phyloP scores from a whole-genome alignment of 1,140 invertebrate genomes.

The Listronotus oregonensis region DNA sequence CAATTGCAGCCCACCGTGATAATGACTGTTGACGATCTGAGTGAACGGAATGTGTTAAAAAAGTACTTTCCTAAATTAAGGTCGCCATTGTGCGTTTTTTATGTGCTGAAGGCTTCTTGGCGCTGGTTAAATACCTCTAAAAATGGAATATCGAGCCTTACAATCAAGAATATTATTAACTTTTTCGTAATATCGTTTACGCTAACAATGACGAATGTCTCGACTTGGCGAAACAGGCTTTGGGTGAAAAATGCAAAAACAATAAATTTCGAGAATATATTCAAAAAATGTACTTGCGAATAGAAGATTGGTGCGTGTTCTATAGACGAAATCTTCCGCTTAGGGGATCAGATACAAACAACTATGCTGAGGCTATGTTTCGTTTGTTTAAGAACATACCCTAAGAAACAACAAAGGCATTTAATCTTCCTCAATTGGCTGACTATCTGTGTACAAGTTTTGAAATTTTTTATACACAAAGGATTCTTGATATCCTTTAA shows the following conservation, averaged over 20 bases:
- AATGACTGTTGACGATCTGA: constrained; percentile 7
- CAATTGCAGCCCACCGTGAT: constrained; percentile 7
- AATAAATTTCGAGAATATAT: neutral
- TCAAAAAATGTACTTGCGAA: neutral
- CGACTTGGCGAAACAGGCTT: neutral
- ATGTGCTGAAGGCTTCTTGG: constrained; percentile 8
- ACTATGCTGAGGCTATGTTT: constrained; percentile 16
- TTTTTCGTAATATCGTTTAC: constrained; percentile 9
- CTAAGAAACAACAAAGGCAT: constrained; percentile 7
- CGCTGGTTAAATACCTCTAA: constrained; percentile 11
- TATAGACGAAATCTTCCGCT: neutral
- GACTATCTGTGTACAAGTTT: constrained; percentile 3
- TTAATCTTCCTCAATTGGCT: constrained; percentile 10
- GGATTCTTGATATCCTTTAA: neutral
- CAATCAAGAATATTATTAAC: constrained; percentile 3
- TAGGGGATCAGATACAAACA: constrained; percentile 12
- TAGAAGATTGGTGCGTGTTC: constrained; percentile 1
- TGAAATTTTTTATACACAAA: constrained; percentile 15
- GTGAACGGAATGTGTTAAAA: constrained; percentile 5
- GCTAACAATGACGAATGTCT: neutral
- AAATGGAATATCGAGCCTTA: neutral
- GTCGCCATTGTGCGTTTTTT: constrained; percentile 3
- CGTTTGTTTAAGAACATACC: constrained; percentile 14
- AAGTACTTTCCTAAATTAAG: constrained; percentile 2
- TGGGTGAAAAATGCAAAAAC: neutral